Evolutionary conservation across 92 coral and sea anemone species (phyloP), one percentile per base, ranked within the genome.

Genomic region (Zoanthus sociatus): DNA sequence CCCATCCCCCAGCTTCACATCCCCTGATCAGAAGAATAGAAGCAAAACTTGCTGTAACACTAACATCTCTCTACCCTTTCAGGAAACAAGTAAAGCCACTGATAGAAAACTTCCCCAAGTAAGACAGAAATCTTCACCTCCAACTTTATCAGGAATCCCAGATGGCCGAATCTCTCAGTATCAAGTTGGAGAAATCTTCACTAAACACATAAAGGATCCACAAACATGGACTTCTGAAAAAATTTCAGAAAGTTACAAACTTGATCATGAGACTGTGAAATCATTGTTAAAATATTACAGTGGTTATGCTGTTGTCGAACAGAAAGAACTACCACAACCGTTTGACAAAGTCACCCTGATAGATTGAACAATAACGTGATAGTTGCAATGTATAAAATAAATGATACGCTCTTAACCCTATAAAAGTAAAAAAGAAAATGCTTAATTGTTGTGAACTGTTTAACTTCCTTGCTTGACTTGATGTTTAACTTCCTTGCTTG

Each of bases 251-350:
- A 92, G 89, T 71, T 97, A 95, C 87, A 78, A 95, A 86, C 94
- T 97, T 15, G 89, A 92, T 79, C 61, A 90, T 45, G 85, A 90
- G 55, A 88, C 94, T 42, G 96, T 91, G 11, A 84, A 90, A 60
- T 76, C 90, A 31, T 86, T 92, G 50, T 83, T 97, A 77, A 93
- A 92, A 64, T 91, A 90, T 63, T 97, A 87, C 81, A 91, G 97
- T 88, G 99, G 94, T 12, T 97, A 93, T 83, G 95, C 98, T 61
- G 91, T 97, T 51, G 90, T 93, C 21, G 69, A 87, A 83, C 91
- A 82, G 63, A 64, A 82, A 47, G 94, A 92, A 78, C 86, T 88
- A 15, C 95, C 98, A 47, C 85, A 69, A 44, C 98, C 98, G 26
- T 71, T 88, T 71, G 90, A 92, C 13, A 60, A 90, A 26, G 89